Evolutionary conservation across 2,888 invertebrate genomes (phyloP), one percentile per base, ranked within the genome.

Genomic region (Polydrusus tereticollis): DNA sequence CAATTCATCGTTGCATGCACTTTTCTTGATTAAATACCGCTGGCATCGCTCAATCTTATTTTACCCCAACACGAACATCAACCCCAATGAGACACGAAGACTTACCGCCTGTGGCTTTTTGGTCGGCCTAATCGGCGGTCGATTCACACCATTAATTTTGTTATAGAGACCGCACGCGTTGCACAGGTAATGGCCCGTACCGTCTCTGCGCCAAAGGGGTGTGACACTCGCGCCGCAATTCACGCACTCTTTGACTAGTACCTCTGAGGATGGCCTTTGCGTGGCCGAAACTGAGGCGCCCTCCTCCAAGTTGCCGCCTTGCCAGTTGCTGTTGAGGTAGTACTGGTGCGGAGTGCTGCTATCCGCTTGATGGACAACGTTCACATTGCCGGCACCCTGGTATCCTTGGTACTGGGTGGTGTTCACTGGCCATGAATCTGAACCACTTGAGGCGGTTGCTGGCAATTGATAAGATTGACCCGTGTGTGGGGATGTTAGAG

Each of bases 171-270:
- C 90, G 83, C 97, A 96, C 57, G 94, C 94, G 85, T 95, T 95
- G 87, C 96, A 96, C 75, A 95, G 88, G 83, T 94, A 94, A 84
- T 95, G 93, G 8, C 95, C 95, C 36, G 93, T 93, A 71, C 93
- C 93, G 85, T 96, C 96, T 77, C 95, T 88, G 69, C 95, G 88
- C 95, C 95, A 96, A 36, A 95, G 87, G 0, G 94, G 94, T 10
- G 95, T 95, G 38, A 89, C 87, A 71, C 87, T 89, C 16, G 89
- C 88, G 18, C 88, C 88, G 80, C 92, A 92, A 82, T 91, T 90
- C 60, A 90, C 90, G 81, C 92, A 92, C 86, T 93, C 92, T 85
- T 92, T 93, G 78, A 90, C 88, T 79, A 92, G 92, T 83, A 88
- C 86, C 77, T 84, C 83, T 71, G 74, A 72, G 52, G 73, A 64